phyloP scores from a whole-genome alignment of 2,113 vertebrate species.

The Irena cyanogastra region DNA sequence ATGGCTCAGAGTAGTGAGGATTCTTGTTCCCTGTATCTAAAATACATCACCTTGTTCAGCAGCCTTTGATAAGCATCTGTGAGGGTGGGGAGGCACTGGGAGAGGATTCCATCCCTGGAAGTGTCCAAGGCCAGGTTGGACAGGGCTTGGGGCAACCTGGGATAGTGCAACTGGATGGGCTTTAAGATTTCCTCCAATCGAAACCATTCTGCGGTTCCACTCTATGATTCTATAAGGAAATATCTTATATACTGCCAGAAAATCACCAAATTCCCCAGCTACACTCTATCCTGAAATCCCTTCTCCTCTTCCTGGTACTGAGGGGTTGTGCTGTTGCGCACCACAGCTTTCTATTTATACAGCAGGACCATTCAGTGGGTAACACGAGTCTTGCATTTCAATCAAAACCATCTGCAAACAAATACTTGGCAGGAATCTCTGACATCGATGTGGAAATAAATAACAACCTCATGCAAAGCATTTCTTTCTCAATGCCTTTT shows the following conservation, averaged over 20 bases:
- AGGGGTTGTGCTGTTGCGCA: not conserved
- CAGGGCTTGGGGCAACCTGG: not conserved
- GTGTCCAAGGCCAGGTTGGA: not conserved
- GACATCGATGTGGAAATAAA: not conserved
- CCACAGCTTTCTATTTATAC: not conserved
- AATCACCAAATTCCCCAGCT: not conserved
- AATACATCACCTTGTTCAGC: not conserved
- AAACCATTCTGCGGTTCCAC: not conserved
- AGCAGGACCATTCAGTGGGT: not conserved
- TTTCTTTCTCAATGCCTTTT: not conserved
- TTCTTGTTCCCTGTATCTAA: not conserved
- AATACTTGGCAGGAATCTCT: not conserved
- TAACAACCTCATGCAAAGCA: not conserved
- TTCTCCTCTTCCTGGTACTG: not conserved
- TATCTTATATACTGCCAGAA: not conserved
- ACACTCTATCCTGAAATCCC: not conserved
- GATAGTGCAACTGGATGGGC: rapidly evolving
- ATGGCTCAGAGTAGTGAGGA: not conserved
- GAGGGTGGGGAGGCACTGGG: not conserved
- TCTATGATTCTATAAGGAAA: not conserved
- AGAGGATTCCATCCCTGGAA: not conserved
- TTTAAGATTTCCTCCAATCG: not conserved
- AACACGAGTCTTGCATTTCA: not conserved
- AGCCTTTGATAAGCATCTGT: not conserved
- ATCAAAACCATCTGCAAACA: slow-evolving; percentile 40